phyloP scores from a whole-genome alignment of 1,140 invertebrate genomes.

The Psix sp. region DNA sequence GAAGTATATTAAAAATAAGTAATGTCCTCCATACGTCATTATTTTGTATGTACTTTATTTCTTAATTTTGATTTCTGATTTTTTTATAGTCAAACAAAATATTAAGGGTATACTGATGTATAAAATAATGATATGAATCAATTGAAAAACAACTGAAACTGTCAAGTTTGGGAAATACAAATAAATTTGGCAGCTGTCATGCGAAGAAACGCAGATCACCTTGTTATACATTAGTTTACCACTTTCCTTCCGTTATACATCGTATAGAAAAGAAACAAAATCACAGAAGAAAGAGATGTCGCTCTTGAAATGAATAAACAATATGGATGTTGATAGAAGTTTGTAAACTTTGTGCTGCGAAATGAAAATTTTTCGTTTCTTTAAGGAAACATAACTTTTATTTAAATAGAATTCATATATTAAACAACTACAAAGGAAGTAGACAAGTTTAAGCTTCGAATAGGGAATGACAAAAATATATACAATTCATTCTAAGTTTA shows the following conservation, averaged over 20 bases:
- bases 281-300: conserved; percentile 58
- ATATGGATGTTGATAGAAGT: conserved; percentile 31
- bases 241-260: conserved; percentile 32
- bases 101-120: conserved; percentile 3
- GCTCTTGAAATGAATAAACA: conserved; percentile 64
- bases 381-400: not conserved
- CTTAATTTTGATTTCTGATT: too few relatives aligned
- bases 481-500: too few relatives aligned
- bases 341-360: conserved; percentile 12
- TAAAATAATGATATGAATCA: conserved; percentile 6
- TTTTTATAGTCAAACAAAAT: too few relatives aligned
- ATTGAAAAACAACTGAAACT: conserved; percentile 7
- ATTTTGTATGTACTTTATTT: too few relatives aligned
- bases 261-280: conserved; percentile 2
- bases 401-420: not conserved
- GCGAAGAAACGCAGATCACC: conserved; percentile 63
- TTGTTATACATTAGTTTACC: conserved; percentile 51
- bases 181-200: conserved; percentile 61
- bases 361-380: conserved; percentile 1
- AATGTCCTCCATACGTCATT: too few relatives aligned
- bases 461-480: too few relatives aligned
- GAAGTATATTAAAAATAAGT: too few relatives aligned
- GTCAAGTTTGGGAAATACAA: conserved; percentile 63
- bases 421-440: not conserved
- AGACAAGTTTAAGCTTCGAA: not conserved